Evolutionary conservation across 2,113 vertebrate species (phyloP), one percentile per base, ranked within the genome.

Genomic region (Synchiropus splendidus): DNA sequence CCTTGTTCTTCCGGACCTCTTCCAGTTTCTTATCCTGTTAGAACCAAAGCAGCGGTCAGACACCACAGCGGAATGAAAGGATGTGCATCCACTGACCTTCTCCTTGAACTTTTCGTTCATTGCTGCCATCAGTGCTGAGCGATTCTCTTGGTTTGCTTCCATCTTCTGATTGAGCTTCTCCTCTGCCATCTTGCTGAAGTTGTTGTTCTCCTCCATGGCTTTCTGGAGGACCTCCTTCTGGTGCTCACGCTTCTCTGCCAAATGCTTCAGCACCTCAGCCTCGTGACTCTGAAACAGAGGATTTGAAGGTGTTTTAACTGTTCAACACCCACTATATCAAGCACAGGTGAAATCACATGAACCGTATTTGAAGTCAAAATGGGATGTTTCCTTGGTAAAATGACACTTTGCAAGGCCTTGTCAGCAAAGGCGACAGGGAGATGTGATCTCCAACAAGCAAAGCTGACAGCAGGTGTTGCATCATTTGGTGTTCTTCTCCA

Each of bases 161-260:
- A 99, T 97, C 78, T 98, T 99, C 77, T 86, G 88, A 72, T 92
- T 92, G 61, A 99, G 86, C 66, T 98, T 99, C 82, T 99, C 94
- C 66, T 98, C 95, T 3, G 95, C 89, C 90, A 97, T 93, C 75
- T 96, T 96, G 64, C 92, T 98, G 83, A 98, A 99, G 78, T 97
- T 96, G 79, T 95, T 92, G 75, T 94, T 97, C 54, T 97, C 94
- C 46, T 97, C 93, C 59, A 89, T 86, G 0, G 92, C 93, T 72
- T 99, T 99, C 74, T 94, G 91, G 9, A 89, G 88, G 81, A 99
- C 95, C 41, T 92, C 92, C 58, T 95, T 97, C 60, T 92, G 92
- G 2, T 99, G 95, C 80, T 97, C 92, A 2, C 93, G 72, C 65
- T 97, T 97, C 74, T 94, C 95, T 3, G 95, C 95, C 2, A 99